These are phyloP conservation scores for Siphamia tubifer DNA, from an alignment of 2,113 vertebrate genomes.

Conservation along the genomic window DNA sequence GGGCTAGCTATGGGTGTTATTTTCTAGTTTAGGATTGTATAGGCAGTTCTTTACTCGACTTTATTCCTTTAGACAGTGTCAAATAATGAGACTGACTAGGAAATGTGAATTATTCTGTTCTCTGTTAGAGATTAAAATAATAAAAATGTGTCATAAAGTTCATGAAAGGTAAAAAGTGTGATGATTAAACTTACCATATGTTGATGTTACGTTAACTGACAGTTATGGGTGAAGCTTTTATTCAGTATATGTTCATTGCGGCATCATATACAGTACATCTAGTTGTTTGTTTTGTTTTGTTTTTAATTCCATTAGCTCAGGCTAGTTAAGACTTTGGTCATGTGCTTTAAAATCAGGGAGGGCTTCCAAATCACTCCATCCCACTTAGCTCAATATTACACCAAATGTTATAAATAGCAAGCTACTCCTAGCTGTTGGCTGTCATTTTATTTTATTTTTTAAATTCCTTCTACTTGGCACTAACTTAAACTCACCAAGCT, in stretches of 20 bases:
- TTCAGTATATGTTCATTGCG: too few relatives aligned
- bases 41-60: neutral
- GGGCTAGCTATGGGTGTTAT: neutral
- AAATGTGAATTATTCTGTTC: neutral
- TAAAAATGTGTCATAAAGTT: too few relatives aligned
- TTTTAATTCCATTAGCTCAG: neutral
- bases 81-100: neutral
- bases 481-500: conserved; percentile 33
- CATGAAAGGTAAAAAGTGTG: too few relatives aligned
- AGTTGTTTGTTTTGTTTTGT: too few relatives aligned
- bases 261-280: too few relatives aligned
- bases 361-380: conserved; percentile 45
- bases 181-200: conserved; percentile 9
- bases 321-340: conserved; percentile 17
- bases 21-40: conserved; percentile 2
- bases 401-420: conserved; percentile 46
- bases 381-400: conserved; percentile 45
- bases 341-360: conserved; percentile 35
- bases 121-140: neutral
- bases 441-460: conserved; percentile 17
- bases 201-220: neutral
- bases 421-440: conserved; percentile 50
- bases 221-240: neutral
- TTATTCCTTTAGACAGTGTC: neutral
- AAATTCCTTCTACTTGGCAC: conserved; percentile 31